These are phyloP conservation scores for Heliconius melpomene DNA, from an alignment of 1,140 invertebrate species.

Conservation along the genomic window DNA sequence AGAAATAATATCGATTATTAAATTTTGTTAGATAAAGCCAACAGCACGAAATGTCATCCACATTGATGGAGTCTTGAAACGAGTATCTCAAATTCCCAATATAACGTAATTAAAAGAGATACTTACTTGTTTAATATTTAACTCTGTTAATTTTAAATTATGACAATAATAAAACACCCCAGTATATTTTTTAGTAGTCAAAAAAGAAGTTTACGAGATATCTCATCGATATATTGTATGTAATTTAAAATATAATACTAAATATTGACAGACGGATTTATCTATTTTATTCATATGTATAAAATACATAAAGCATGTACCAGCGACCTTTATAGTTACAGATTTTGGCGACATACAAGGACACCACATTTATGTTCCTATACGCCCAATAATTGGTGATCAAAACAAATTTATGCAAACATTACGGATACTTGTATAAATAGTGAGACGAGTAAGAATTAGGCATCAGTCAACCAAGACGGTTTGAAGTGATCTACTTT, in stretches of 20 bases:
- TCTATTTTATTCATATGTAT: background rate
- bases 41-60: too few relatives aligned
- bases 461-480: conserved; percentile 66
- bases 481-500: conserved; percentile 67
- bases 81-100: too few relatives aligned
- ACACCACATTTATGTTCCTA: conserved; percentile 56
- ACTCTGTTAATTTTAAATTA: too few relatives aligned
- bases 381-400: conserved; percentile 51
- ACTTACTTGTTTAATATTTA: too few relatives aligned
- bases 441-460: conserved; percentile 48
- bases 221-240: background rate
- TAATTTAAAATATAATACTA: background rate
- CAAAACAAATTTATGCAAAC: conserved; percentile 52
- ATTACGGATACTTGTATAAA: conserved; percentile 70
- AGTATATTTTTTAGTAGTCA: too few relatives aligned
- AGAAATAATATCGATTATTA: too few relatives aligned
- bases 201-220: too few relatives aligned
- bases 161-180: too few relatives aligned
- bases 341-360: conserved; percentile 63
- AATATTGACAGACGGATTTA: background rate
- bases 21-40: too few relatives aligned
- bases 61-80: too few relatives aligned
- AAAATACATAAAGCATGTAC: background rate
- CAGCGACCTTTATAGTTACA: conserved; percentile 57
- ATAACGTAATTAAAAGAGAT: too few relatives aligned